Conservation (phyloP, 2,888 invertebrate genomes). For the Ommatoiulus sabulosus region DNA sequence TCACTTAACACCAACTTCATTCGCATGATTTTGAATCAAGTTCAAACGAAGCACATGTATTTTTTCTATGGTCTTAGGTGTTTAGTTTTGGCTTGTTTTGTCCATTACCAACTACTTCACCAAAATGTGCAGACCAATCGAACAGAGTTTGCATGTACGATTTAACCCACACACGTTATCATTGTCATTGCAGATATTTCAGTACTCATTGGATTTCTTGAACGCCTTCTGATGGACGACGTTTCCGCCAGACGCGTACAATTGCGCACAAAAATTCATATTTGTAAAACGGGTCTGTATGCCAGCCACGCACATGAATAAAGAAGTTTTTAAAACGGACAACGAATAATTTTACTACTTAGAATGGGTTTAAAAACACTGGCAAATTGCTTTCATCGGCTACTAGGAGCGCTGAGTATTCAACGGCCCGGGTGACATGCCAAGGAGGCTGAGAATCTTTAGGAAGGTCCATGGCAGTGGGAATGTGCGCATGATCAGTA, state of each 20-base stretch:
- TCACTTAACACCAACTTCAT: no score
- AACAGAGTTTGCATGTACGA: background rate
- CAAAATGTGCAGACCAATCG: background rate
- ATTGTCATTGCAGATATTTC: background rate
- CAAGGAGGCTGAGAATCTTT: background rate
- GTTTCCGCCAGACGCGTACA: background rate
- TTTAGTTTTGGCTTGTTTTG: no score
- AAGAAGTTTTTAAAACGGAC: background rate
- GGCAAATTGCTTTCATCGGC: background rate
- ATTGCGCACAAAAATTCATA: background rate
- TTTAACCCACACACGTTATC: background rate
- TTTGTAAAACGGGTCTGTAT: no score
- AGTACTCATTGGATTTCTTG: background rate
- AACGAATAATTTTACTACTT: constrained; percentile 2
- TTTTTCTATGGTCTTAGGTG: no score
- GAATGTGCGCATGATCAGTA: background rate
- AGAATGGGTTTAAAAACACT: background rate
- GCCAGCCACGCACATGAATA: background rate
- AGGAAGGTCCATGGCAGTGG: background rate
- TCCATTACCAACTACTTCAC: no score
- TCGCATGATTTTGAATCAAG: no score
- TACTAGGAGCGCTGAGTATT: background rate
- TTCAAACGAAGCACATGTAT: no score
- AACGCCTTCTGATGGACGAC: background rate
- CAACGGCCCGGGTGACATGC: background rate